Conservation (phyloP, 2,888 invertebrate genomes). For the Andricus quercusramuli region DNA sequence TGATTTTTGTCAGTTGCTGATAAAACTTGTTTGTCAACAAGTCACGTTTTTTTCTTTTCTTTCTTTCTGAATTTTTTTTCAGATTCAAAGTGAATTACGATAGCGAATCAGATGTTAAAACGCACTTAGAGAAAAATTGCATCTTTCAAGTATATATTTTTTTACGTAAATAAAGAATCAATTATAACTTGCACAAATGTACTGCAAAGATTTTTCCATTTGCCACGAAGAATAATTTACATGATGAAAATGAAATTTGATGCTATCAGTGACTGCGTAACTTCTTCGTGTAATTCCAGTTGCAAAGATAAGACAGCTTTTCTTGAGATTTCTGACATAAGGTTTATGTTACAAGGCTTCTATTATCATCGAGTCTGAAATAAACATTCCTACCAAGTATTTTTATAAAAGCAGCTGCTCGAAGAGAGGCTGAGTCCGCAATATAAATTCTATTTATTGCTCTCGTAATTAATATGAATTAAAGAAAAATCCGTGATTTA, state of each 20-base stretch:
- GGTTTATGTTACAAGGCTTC: conserved; percentile 36
- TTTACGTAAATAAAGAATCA: no score
- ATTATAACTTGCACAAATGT: no score
- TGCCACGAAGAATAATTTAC: neutral
- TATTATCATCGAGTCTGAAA: conserved; percentile 24
- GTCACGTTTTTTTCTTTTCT: neutral
- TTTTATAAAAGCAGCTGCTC: conserved; percentile 7
- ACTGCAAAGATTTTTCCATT: neutral
- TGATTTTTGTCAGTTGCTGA: neutral
- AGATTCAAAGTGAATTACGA: no score
- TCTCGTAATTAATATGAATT: neutral
- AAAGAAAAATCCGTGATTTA: neutral
- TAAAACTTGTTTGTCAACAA: conserved; percentile 9
- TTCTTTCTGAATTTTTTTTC: neutral
- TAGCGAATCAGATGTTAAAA: no score
- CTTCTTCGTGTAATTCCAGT: conserved; percentile 26
- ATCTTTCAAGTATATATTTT: no score
- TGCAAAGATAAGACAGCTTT: conserved; percentile 28
- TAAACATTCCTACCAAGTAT: neutral
- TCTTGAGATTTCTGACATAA: conserved; percentile 26
- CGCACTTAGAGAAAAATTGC: no score
- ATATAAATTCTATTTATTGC: neutral
- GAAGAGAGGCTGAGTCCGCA: neutral
- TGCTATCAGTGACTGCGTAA: conserved; percentile 19
- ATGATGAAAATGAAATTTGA: conserved; percentile 22